Conservation (phyloP, 2,797 vertebrate species). For the Scolopax bukidnonensis region DNA sequence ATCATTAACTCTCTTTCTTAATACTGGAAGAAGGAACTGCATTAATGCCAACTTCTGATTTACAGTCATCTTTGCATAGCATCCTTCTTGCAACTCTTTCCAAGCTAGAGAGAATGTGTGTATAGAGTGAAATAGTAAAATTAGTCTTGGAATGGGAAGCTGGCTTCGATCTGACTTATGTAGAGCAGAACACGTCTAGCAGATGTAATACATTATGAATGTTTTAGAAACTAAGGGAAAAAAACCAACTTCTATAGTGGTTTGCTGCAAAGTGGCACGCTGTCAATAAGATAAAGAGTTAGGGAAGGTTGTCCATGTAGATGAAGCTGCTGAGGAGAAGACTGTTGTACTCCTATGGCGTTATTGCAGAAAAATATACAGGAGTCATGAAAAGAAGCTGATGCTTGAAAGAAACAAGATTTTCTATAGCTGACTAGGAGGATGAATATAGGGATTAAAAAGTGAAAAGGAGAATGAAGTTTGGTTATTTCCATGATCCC, state of each 20-base stretch:
- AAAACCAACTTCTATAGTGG: neutral
- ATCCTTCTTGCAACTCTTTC: slow-evolving; percentile 22
- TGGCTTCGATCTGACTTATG: neutral
- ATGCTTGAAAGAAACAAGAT: neutral
- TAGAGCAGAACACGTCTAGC: neutral
- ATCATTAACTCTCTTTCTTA: neutral
- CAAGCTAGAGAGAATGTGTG: neutral
- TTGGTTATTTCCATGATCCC: neutral
- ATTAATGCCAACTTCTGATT: neutral
- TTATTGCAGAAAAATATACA: neutral
- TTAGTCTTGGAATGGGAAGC: neutral
- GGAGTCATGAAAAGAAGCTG: neutral
- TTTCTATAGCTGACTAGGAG: neutral
- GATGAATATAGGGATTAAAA: neutral
- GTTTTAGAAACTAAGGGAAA: neutral
- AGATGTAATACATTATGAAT: neutral
- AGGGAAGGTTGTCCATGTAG: neutral
- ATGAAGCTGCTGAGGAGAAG: neutral
- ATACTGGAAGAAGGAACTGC: neutral
- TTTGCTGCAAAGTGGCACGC: neutral
- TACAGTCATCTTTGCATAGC: neutral
- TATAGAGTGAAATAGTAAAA: slow-evolving; percentile 16
- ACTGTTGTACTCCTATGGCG: neutral
- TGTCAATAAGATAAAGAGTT: neutral
- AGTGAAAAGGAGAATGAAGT: neutral